A percentile compares a stretch with the other conserved stretches of the same genome.
These are phyloP conservation scores for Urechis unicinctus DNA, from an alignment of 2,888 invertebrate genomes.

Conservation along the genomic window DNA sequence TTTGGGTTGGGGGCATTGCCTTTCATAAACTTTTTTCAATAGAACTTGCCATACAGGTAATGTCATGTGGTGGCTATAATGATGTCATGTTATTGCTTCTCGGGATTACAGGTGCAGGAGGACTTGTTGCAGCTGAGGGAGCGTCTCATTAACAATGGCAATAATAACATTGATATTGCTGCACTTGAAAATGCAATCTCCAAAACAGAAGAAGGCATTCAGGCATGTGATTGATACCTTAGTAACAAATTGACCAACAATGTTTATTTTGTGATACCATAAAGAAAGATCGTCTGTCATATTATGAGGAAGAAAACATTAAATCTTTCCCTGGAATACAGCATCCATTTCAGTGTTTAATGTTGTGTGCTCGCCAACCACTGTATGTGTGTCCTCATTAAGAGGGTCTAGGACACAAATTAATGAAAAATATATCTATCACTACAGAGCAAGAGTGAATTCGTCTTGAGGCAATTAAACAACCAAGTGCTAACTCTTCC, in stretches of 20 bases:
- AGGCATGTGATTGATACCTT: conserved; percentile 12
- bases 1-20: neutral
- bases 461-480: conserved; percentile 41
- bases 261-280: neutral
- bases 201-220: conserved; percentile 43
- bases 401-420: neutral
- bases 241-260: neutral
- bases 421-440: neutral
- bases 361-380: too few species aligned
- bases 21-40: too few species aligned
- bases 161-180: conserved; percentile 28
- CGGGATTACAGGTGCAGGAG: conserved; percentile 45
- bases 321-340: too few species aligned
- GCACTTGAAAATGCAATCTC: conserved; percentile 40
- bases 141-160: conserved; percentile 29
- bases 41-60: neutral
- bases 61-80: neutral
- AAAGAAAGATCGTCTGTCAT: too few species aligned
- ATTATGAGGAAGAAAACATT: too few species aligned
- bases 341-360: too few species aligned
- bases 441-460: conserved; percentile 38
- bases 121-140: conserved; percentile 39
- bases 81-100: neutral
- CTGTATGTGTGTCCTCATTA: too few species aligned
- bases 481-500: conserved; percentile 43